Evolutionary conservation across 1,140 invertebrate species (phyloP), one percentile per base, ranked within the genome.

Genomic region (Scylla paramamosain): DNA sequence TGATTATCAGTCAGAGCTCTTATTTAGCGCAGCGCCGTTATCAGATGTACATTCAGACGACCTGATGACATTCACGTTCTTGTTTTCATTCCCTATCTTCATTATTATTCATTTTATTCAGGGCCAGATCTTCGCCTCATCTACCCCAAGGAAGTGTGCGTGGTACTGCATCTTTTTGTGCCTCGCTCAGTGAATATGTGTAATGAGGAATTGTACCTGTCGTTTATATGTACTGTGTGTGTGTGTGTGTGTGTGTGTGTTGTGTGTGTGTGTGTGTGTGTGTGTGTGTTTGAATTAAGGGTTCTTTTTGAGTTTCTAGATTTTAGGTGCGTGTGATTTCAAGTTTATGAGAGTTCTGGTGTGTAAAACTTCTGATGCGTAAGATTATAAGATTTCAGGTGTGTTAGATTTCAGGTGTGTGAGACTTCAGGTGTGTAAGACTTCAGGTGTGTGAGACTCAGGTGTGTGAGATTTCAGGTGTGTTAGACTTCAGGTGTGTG

Each of bases 31-130:
- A 7, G 67, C 67, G 25, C 16, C 8, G 20, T 77, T 77, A 77
- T 77, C 67, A 77, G 67, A 77, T 77, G 1, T 8, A 77, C 67
- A 77, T 20, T n/a, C 67, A 20, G n/a, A n/a, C 1, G 20, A n/a
- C 12, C 67, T 3, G 8, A n/a, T n/a, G 25, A 77, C 67, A 77
- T n/a, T 77, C 67, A 77, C 67, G 25, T n/a, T 77, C 67, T n/a
- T 77, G 20, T 77, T 77, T 77, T 77, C n/a, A 25, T n/a, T n/a
- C n/a, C 67, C 20, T 20, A 7, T n/a, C 25, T 77, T n/a, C 16
- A n/a, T 77, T 77, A 8, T n/a, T 77, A 77, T 77, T 77, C 67
- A 77, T 77, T n/a, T 77, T 77, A 77, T 77, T 77, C 67, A 77
- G 20, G 67, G 67, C 67, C 6, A 77, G 67, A 77, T 77, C 20